Conservation (phyloP, 2,888 invertebrate species). For the Drosophila kuntzei region DNA sequence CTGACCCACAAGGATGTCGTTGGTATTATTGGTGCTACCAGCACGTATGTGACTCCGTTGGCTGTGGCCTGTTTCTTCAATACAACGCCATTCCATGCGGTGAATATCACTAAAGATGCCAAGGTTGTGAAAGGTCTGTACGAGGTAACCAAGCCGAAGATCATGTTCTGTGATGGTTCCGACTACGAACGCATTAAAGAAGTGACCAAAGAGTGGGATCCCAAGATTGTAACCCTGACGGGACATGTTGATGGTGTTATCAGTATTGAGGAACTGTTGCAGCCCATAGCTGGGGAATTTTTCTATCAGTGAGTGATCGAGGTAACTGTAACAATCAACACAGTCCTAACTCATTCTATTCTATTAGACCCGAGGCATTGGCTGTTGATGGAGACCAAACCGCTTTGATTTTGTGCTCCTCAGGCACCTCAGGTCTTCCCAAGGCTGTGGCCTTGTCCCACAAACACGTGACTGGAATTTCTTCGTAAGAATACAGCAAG, state of each 20-base stretch:
- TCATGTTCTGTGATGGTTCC: slow-evolving; percentile 70
- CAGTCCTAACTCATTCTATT: background rate
- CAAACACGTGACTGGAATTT: slow-evolving; percentile 23
- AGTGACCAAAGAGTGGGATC: slow-evolving; percentile 50
- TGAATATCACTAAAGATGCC: slow-evolving; percentile 47
- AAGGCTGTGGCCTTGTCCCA: slow-evolving; percentile 71
- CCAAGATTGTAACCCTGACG: slow-evolving; percentile 51
- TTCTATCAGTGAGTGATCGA: slow-evolving; percentile 44
- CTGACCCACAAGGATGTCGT: slow-evolving; percentile 54
- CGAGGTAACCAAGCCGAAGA: slow-evolving; percentile 61
- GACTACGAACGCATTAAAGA: slow-evolving; percentile 60
- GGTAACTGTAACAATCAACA: background rate
- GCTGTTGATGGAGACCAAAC: slow-evolving; percentile 47
- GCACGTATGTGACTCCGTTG: slow-evolving; percentile 45
- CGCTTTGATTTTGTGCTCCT: slow-evolving; percentile 70
- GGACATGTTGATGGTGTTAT: slow-evolving; percentile 48
- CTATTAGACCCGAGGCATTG: slow-evolving; percentile 41
- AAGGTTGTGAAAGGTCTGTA: slow-evolving; percentile 44
- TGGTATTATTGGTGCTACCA: slow-evolving; percentile 44
- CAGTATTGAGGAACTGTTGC: slow-evolving; percentile 50
- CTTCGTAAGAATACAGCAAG: slow-evolving; percentile 34
- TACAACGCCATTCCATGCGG: slow-evolving; percentile 62
- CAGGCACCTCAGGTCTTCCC: slow-evolving; percentile 73
- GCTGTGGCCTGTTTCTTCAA: slow-evolving; percentile 47
- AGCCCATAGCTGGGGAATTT: slow-evolving; percentile 38